phyloP scores from a whole-genome alignment of 64 coral and sea anemone genomes.

The Porites lutea region DNA sequence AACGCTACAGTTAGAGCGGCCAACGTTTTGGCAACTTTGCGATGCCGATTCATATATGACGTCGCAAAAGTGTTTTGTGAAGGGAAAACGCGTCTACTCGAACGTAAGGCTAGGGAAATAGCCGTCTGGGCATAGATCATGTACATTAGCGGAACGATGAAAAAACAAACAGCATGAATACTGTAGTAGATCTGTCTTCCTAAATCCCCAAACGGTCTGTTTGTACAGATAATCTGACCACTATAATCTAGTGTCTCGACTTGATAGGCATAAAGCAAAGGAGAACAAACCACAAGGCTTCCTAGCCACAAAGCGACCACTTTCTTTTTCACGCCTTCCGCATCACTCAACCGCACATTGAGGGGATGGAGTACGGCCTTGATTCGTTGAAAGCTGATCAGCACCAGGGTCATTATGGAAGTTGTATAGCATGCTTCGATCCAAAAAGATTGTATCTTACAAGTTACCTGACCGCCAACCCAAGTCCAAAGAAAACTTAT shows the following conservation, averaged over 20 bases:
- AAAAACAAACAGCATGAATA: slow-evolving; percentile 26
- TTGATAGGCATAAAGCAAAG: slow-evolving; percentile 49
- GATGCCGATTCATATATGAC: neutral
- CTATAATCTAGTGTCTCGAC: neutral
- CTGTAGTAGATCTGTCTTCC: slow-evolving; percentile 58
- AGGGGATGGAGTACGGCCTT: slow-evolving; percentile 32
- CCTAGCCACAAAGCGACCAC: neutral
- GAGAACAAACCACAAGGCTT: slow-evolving; percentile 18
- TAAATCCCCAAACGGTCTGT: slow-evolving; percentile 26
- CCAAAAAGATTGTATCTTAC: slow-evolving; percentile 48
- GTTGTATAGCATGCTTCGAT: slow-evolving; percentile 46
- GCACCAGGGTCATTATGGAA: slow-evolving; percentile 37
- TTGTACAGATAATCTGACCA: slow-evolving; percentile 8
- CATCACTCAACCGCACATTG: neutral
- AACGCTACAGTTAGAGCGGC: slow-evolving; percentile 39
- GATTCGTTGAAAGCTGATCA: slow-evolving; percentile 39
- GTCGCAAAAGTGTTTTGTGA: neutral
- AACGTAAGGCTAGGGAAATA: slow-evolving; percentile 15
- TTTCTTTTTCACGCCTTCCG: neutral
- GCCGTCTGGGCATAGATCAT: slow-evolving; percentile 46
- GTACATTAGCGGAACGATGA: slow-evolving; percentile 1
- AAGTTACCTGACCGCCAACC: slow-evolving; percentile 41
- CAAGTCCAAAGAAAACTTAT: slow-evolving; percentile 45
- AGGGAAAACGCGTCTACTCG: neutral
- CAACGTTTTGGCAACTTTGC: slow-evolving; percentile 44